Evolutionary conservation across 2,888 invertebrate genomes (phyloP).

Genomic region (Scaptomyza tumidula): DNA sequence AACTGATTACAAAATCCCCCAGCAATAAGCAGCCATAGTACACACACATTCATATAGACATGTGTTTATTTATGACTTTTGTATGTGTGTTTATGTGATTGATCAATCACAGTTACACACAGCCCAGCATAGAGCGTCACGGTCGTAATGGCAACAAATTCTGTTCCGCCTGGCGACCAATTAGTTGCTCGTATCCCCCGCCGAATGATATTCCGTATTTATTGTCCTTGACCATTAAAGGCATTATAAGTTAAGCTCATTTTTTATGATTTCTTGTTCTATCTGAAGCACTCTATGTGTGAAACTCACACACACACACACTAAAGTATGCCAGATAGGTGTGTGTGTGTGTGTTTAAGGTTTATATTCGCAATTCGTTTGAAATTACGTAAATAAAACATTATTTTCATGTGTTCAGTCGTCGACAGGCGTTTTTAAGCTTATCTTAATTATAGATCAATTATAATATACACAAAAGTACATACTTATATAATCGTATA

Average conservation of each 20-base stretch:
- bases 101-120: slow-evolving; percentile 46
- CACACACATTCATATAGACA: not conserved
- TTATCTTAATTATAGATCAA: slow-evolving; percentile 79
- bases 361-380: slow-evolving; percentile 41
- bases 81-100: slow-evolving; percentile 37
- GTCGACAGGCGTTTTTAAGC: slow-evolving; percentile 63
- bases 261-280: slow-evolving; percentile 25
- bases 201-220: slow-evolving; percentile 26
- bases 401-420: slow-evolving; percentile 36
- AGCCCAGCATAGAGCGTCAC: slow-evolving; percentile 16
- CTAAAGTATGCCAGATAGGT: not conserved
- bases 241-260: slow-evolving; percentile 15
- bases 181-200: slow-evolving; percentile 18
- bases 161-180: slow-evolving; percentile 49
- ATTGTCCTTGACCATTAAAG: slow-evolving; percentile 43
- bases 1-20: slow-evolving; percentile 47
- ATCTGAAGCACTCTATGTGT: slow-evolving; percentile 26
- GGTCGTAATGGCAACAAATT: slow-evolving; percentile 22
- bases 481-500: slow-evolving; percentile 39
- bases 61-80: not conserved
- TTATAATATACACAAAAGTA: slow-evolving; percentile 59
- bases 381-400: slow-evolving; percentile 64
- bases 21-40: slow-evolving; percentile 5
- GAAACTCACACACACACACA: slow-evolving; percentile 14
- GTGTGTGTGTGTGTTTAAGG: slow-evolving; percentile 25